Conservation (phyloP, 2,113 vertebrate genomes). For the Triplophysa siluroides region DNA sequence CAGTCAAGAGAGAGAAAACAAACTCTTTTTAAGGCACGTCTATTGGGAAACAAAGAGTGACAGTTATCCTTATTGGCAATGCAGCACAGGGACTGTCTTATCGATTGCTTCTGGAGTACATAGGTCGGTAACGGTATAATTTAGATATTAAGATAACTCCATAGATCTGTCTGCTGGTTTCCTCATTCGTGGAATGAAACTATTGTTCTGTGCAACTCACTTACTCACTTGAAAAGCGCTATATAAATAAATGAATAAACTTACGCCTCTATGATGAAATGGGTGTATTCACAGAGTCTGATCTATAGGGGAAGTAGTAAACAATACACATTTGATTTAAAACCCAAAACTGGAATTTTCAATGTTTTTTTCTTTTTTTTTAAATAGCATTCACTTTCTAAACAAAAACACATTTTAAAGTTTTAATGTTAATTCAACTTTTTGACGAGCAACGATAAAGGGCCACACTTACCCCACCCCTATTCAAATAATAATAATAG, state of each 20-base stretch:
- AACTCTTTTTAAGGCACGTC: neutral
- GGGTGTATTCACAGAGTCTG: neutral
- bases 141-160: neutral
- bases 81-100: neutral
- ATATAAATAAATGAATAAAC: no score
- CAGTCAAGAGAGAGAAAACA: neutral
- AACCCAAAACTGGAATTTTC: neutral
- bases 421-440: no score
- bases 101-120: constrained; percentile 22
- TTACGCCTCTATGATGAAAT: neutral
- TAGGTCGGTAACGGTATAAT: constrained; percentile 5
- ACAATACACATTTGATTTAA: neutral
- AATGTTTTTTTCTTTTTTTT: no score
- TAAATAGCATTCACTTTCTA: no score
- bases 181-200: constrained; percentile 2
- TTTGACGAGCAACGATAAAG: no score
- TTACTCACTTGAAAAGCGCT: no score
- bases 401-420: no score
- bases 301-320: neutral
- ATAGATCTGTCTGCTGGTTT: neutral
- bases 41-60: neutral
- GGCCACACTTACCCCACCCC: no score
- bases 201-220: neutral
- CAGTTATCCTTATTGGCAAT: constrained; percentile 22
- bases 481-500: no score